phyloP scores from a whole-genome alignment of 2,113 vertebrate genomes.

The human (Homo sapiens) region DNA sequence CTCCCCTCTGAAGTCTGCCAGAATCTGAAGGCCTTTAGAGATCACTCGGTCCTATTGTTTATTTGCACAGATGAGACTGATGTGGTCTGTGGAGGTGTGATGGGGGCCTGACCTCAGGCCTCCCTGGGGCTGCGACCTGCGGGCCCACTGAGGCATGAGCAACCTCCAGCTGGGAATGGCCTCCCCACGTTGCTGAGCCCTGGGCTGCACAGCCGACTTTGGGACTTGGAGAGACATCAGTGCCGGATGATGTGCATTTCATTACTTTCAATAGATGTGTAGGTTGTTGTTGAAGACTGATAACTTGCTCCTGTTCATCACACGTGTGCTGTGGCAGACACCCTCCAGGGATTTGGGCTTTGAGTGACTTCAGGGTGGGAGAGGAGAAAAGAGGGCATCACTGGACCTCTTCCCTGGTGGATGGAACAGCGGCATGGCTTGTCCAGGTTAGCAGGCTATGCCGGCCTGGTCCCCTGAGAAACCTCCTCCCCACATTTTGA shows the following conservation, averaged over 20 bases:
- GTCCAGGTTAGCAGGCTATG: neutral
- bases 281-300: neutral
- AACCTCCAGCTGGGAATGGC: neutral
- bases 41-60: neutral
- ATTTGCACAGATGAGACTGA: neutral
- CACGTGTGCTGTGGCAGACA: neutral
- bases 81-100: neutral
- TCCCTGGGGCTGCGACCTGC: neutral
- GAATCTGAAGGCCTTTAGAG: neutral
- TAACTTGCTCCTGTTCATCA: neutral
- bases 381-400: accelerated
- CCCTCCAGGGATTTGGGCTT: neutral
- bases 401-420: neutral
- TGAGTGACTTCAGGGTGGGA: neutral
- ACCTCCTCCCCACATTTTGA: neutral
- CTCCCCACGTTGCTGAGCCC: neutral
- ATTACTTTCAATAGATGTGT: too few species aligned
- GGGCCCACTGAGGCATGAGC: neutral
- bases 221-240: neutral
- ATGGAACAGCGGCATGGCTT: neutral
- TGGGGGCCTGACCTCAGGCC: neutral
- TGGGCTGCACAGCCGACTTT: neutral
- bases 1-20: accelerated
- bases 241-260: accelerated
- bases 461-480: neutral